Percentiles rank a stretch among this genome's conserved stretches.
Conservation (phyloP, 2,113 vertebrate species). For the Hiodon tergisus region DNA sequence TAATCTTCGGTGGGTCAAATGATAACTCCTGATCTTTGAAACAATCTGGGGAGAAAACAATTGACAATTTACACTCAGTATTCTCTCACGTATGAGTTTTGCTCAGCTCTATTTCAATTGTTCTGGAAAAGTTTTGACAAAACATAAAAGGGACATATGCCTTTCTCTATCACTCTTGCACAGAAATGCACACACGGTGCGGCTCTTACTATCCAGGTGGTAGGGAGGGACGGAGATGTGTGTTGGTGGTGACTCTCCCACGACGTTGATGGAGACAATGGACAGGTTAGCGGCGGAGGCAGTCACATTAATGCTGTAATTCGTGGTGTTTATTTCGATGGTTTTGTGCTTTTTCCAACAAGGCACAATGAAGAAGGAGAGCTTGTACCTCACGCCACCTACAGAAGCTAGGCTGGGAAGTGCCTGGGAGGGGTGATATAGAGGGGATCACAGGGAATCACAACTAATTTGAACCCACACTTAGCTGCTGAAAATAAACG, state of each 20-base stretch:
- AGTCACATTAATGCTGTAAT: slow-evolving; percentile 23
- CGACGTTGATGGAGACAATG: slow-evolving; percentile 41
- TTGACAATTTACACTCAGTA: not conserved
- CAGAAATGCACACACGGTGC: not conserved
- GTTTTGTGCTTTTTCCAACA: slow-evolving; percentile 18
- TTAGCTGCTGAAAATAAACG: too few relatives aligned
- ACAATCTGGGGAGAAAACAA: slow-evolving; percentile 43
- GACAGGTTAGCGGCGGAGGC: slow-evolving; percentile 43
- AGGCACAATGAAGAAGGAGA: slow-evolving; percentile 24
- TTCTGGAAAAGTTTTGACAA: too few relatives aligned
- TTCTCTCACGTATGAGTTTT: not conserved
- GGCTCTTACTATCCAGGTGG: slow-evolving; percentile 40
- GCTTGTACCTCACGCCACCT: slow-evolving; percentile 23
- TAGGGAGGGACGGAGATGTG: slow-evolving; percentile 23
- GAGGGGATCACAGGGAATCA: too few relatives aligned
- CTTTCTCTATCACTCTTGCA: not conserved
- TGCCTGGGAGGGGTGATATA: slow-evolving; percentile 26
- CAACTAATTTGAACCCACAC: too few relatives aligned
- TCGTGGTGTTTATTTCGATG: not conserved
- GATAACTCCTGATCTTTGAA: not conserved
- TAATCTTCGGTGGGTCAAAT: not conserved
- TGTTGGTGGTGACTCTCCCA: slow-evolving; percentile 36
- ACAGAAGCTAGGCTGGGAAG: slow-evolving; percentile 22
- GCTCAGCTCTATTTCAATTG: too few relatives aligned
- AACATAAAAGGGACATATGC: too few relatives aligned